These are phyloP conservation scores for Phyto melanocephala DNA, from an alignment of 2,888 invertebrate species.

Conservation along the genomic window DNA sequence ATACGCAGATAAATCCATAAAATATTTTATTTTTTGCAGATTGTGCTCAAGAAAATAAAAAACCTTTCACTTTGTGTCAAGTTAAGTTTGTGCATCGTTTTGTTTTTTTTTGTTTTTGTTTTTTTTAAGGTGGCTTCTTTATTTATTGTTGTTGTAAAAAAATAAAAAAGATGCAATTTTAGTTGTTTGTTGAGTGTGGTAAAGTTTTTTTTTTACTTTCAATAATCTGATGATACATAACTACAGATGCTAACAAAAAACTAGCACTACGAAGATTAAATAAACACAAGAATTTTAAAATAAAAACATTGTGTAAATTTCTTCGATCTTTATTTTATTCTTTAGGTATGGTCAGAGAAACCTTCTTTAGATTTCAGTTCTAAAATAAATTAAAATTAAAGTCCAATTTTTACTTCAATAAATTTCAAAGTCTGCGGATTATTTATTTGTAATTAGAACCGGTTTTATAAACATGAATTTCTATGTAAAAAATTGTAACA, in stretches of 20 bases:
- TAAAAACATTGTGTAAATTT: no score
- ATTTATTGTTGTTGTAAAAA: slow-evolving; percentile 8
- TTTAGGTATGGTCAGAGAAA: no score
- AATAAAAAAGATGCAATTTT: slow-evolving; percentile 22
- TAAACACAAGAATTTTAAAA: no score
- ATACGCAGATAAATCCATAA: slow-evolving; percentile 16
- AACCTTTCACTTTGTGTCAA: slow-evolving; percentile 58
- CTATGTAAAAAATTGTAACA: no score
- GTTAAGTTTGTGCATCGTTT: slow-evolving; percentile 30
- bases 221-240: slow-evolving; percentile 5
- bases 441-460: no score
- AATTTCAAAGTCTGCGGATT: no score
- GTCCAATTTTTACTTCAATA: no score
- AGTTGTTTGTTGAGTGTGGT: slow-evolving; percentile 21
- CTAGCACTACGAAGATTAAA: background rate
- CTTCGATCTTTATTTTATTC: no score
- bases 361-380: no score
- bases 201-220: slow-evolving; percentile 46
- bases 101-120: no score
- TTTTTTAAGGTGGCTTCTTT: slow-evolving; percentile 41
- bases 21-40: slow-evolving; percentile 11
- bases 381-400: no score
- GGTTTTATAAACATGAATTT: no score
- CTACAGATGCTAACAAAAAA: background rate
- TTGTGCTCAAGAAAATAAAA: background rate